phyloP scores from a whole-genome alignment of 2,888 invertebrate species.

The Caenorhabditis panamensis region DNA sequence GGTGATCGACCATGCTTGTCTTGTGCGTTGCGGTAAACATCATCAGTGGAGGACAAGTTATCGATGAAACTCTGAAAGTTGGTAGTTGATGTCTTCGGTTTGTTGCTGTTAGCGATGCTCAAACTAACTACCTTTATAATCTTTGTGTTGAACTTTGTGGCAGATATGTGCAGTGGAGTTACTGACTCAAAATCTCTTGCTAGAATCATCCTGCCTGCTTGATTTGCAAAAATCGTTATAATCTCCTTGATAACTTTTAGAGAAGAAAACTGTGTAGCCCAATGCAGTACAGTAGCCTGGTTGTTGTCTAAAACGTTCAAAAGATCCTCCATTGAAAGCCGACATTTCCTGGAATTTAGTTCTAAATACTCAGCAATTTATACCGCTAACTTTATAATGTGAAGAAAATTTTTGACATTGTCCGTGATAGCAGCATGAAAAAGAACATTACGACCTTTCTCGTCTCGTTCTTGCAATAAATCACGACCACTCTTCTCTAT shows the following conservation, averaged over 20 bases:
- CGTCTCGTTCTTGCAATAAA: constrained; percentile 46
- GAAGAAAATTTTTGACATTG: constrained; percentile 63
- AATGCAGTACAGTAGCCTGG: constrained; percentile 73
- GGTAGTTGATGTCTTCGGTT: too few species aligned
- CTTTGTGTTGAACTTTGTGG: constrained; percentile 67
- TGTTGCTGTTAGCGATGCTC: too few species aligned
- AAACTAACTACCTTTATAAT: constrained; percentile 69
- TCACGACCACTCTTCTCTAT: constrained; percentile 39
- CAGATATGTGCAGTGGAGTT: constrained; percentile 78
- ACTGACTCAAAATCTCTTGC: constrained; percentile 70
- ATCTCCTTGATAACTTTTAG: constrained; percentile 30
- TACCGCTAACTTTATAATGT: constrained; percentile 59
- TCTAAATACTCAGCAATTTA: too few species aligned
- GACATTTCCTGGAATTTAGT: not conserved
- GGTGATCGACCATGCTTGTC: constrained; percentile 73
- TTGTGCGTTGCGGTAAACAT: constrained; percentile 50
- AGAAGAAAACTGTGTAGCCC: constrained; percentile 70
- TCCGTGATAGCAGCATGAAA: constrained; percentile 69
- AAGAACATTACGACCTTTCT: constrained; percentile 61
- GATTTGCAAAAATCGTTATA: constrained; percentile 1
- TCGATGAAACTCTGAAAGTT: not conserved
- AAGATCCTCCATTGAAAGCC: not conserved
- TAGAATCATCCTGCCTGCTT: constrained; percentile 44
- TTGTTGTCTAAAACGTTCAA: constrained; percentile 34
- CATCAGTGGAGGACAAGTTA: constrained; percentile 2